Conservation (phyloP, 2,888 invertebrate genomes). For the Ophion costatus region DNA sequence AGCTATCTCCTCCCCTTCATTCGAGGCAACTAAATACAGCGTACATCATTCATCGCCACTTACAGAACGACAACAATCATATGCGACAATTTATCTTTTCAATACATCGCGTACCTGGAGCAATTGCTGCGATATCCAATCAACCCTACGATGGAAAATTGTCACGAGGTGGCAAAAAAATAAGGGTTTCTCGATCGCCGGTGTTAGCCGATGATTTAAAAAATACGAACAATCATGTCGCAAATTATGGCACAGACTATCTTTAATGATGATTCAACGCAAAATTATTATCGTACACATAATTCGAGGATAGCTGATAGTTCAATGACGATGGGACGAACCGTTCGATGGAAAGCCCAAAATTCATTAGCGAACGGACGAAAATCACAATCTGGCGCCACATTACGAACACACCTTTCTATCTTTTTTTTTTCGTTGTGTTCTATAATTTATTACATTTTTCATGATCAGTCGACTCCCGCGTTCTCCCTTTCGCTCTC, state of each 20-base stretch:
- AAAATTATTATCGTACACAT: constrained; percentile 55
- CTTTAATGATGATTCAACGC: constrained; percentile 60
- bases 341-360: constrained; percentile 36
- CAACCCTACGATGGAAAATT: constrained; percentile 15
- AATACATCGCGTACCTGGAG: not conserved
- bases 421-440: constrained; percentile 32
- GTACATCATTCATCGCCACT: constrained; percentile 72
- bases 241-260: constrained; percentile 79
- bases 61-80: constrained; percentile 75
- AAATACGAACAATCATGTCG: constrained; percentile 71
- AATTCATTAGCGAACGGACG: constrained; percentile 53
- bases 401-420: constrained; percentile 48
- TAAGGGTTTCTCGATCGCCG: constrained; percentile 11
- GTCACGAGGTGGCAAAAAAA: constrained; percentile 32
- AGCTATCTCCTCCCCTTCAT: not conserved
- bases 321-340: constrained; percentile 46
- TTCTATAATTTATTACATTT: constrained; percentile 42
- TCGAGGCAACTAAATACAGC: constrained; percentile 71
- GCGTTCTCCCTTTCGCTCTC: constrained; percentile 34
- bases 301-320: constrained; percentile 46
- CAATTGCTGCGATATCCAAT: constrained; percentile 38
- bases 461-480: constrained; percentile 45
- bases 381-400: constrained; percentile 60
- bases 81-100: not conserved
- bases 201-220: constrained; percentile 10